Percentiles rank a stretch among this genome's conserved stretches.
These are phyloP conservation scores for Lottia scabra DNA, from an alignment of 2,888 invertebrate genomes.

Conservation along the genomic window DNA sequence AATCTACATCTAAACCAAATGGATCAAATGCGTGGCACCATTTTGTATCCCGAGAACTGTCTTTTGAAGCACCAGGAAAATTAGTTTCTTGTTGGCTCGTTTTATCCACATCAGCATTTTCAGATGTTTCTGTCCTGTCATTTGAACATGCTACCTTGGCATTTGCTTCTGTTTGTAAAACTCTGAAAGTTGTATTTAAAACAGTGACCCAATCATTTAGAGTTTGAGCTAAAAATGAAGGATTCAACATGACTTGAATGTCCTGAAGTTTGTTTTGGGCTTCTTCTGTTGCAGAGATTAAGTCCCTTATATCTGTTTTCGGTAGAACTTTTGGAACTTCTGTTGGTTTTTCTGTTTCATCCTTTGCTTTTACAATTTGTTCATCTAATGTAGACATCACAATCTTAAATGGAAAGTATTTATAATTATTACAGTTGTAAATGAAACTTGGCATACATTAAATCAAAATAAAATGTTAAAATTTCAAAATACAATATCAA, in stretches of 20 bases:
- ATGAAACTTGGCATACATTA: too few species aligned
- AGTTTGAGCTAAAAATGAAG: conserved; percentile 26
- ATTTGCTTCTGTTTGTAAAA: conserved; percentile 33
- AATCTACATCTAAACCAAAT: conserved; percentile 35
- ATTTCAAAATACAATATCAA: too few species aligned
- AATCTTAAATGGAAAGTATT: too few species aligned
- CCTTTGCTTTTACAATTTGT: not conserved
- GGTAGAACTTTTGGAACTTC: not conserved
- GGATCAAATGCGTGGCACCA: conserved; percentile 45
- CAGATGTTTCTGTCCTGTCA: not conserved
- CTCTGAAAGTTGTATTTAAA: conserved; percentile 38
- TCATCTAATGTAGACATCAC: not conserved
- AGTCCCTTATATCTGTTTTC: conserved; percentile 29
- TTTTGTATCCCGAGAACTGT: not conserved
- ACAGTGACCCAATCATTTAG: conserved; percentile 45
- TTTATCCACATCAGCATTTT: not conserved
- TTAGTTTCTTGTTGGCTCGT: not conserved
- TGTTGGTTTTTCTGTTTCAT: not conserved
- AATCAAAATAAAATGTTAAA: too few species aligned
- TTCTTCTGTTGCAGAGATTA: conserved; percentile 32
- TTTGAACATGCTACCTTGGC: not conserved
- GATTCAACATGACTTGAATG: conserved; percentile 31
- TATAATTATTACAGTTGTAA: not conserved
- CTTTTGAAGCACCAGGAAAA: conserved; percentile 20
- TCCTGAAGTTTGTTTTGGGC: conserved; percentile 36